Base-by-base conservation (phyloP, 2,888 invertebrate species). In the Cephus sareptanus region DNA sequence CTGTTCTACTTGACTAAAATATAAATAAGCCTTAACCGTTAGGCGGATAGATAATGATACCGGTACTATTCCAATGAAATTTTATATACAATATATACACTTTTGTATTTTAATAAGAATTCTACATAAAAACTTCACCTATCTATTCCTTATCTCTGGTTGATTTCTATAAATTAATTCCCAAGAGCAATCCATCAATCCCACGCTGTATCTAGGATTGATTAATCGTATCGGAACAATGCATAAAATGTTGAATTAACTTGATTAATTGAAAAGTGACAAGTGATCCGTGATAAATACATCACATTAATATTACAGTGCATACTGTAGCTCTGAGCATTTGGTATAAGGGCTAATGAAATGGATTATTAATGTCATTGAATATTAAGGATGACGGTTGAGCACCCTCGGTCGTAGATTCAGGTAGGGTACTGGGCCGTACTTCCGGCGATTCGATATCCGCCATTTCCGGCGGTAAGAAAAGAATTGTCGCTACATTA, bases 21-120 rank as follows among this genome's bases (percentile, higher is more conserved):
- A 56, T 84, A 85, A 84, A 85, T 85, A 85, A 78, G 80, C 23
- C 9, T 56, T 56, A 56, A 56, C 40, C 40, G 6, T 56, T 56
- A 6, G 23, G 2, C 40, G 23, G 6, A 23, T 56, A 56, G 40
- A 56, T 56, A 56, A 56, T 6, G 40, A 1, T 2, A 23, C 23
- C 40, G 2, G 23, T 23, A 9, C 40, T 23, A 23, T 9, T 15
- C 2, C 23, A 23, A 23, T 56, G 23, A 40, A 15, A 31, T 1
- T 40, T 1, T 37, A 37, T 13, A 37, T 40, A 40, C 15, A 37
- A 4, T 40, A 4, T 40, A 40, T 40, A 13, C 4, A 40, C 15
- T 15, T 40, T 15, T 0, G 40, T 15, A 40, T 13, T 15, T 40
- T 15, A 40, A 1, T 40, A 15, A 1, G 40, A 6, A 56, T 23